A percentile compares a stretch with the other conserved stretches of the same genome.
phyloP scores from a whole-genome alignment of 1,140 invertebrate species.

The Drosophila arizonae region DNA sequence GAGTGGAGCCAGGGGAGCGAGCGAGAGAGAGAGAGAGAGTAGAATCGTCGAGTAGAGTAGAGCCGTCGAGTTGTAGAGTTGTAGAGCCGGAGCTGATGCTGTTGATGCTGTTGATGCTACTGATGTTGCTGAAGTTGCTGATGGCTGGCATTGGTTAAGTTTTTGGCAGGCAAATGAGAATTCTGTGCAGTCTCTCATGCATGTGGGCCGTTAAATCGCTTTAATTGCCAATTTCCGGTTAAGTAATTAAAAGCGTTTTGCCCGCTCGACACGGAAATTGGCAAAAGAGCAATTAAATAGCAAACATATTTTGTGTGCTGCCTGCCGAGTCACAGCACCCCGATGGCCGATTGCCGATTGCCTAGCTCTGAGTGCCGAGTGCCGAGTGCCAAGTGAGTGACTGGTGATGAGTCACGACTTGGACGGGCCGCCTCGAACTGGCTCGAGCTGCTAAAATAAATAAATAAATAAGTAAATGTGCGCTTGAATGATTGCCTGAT shows the following conservation, averaged over 20 bases:
- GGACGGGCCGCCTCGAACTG: not conserved
- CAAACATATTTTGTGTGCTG: conserved; percentile 57
- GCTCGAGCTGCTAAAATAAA: conserved; percentile 61
- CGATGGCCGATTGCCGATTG: not conserved
- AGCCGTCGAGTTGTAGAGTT: no score
- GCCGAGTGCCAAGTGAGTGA: no score
- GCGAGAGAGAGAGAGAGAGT: not conserved
- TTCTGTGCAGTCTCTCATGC: conserved; percentile 32
- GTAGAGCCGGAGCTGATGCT: no score
- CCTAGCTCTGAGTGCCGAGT: no score
- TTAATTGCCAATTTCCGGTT: conserved; percentile 81
- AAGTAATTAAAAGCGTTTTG: conserved; percentile 80
- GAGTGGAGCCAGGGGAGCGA: conserved; percentile 18
- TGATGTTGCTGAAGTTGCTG: not conserved
- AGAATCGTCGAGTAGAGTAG: not conserved
- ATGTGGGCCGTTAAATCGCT: conserved; percentile 77
- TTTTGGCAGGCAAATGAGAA: conserved; percentile 42
- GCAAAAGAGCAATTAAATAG: conserved; percentile 70
- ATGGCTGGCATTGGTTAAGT: conserved; percentile 18
- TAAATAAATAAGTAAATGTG: conserved; percentile 78
- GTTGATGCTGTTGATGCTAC: no score
- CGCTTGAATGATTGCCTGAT: conserved; percentile 68
- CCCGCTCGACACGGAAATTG: conserved; percentile 43
- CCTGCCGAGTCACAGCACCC: not conserved
- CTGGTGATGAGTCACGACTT: not conserved